Evolutionary conservation across 2,888 invertebrate species (phyloP).

Genomic region (Clitarchus hookeri): DNA sequence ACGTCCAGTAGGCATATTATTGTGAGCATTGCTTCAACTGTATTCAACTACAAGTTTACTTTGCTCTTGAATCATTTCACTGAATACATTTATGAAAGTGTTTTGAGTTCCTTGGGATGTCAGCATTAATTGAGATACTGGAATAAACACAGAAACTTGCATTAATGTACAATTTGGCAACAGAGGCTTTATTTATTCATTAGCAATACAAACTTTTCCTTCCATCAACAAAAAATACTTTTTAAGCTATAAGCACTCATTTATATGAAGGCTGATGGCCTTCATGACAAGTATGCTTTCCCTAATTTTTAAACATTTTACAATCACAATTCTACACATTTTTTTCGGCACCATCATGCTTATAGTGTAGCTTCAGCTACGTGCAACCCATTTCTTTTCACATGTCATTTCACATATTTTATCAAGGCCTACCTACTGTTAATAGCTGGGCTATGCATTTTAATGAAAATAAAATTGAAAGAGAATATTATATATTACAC

Average conservation of each 20-base stretch:
- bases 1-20: neutral
- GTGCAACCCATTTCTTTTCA: slow-evolving; percentile 24
- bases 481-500: slow-evolving; percentile 27
- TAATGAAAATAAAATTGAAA: slow-evolving; percentile 15
- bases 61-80: neutral
- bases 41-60: neutral
- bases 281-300: slow-evolving; percentile 1
- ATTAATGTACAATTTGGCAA: neutral
- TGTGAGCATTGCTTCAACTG: neutral
- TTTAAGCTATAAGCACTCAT: neutral
- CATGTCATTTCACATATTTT: neutral
- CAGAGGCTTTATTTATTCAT: neutral
- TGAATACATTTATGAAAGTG: neutral
- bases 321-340: neutral
- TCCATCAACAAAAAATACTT: neutral
- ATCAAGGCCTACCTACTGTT: slow-evolving; percentile 1
- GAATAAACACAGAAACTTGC: neutral
- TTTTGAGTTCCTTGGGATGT: neutral
- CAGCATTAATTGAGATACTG: neutral
- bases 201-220: slow-evolving; percentile 20
- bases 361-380: slow-evolving; percentile 18
- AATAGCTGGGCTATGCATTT: slow-evolving; percentile 23
- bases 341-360: slow-evolving; percentile 16
- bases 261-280: neutral
- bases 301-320: neutral